phyloP scores from a whole-genome alignment of 2,797 vertebrate species.

The Hylomyscus alleni region DNA sequence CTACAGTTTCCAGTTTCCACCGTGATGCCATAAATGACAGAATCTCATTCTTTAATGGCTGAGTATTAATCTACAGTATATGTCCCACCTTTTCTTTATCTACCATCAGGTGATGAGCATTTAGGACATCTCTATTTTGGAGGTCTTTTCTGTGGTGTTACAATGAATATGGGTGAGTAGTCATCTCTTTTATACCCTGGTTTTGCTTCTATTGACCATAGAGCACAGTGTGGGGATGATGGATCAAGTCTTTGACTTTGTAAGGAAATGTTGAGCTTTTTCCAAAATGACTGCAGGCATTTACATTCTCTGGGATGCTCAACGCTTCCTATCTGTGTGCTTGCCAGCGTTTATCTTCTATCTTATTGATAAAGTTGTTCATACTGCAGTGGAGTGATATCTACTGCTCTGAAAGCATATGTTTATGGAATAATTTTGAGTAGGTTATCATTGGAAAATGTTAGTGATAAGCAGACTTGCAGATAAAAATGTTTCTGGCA shows the following conservation, averaged over 20 bases:
- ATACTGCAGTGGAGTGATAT: neutral
- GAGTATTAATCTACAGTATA: neutral
- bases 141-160: too few relatives aligned
- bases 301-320: neutral
- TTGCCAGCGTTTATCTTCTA: neutral
- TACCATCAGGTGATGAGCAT: neutral
- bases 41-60: neutral
- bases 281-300: neutral
- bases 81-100: neutral
- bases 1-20: neutral
- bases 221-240: too few relatives aligned
- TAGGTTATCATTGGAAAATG: neutral
- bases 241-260: neutral
- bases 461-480: neutral
- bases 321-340: neutral
- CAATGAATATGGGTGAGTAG: accelerated
- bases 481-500: neutral
- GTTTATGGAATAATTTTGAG: neutral
- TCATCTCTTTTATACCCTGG: accelerated
- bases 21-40: neutral
- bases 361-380: neutral
- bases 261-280: neutral
- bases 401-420: neutral
- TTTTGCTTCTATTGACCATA: neutral
- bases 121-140: neutral